Conservation (phyloP, 2,888 invertebrate genomes). For the Tortricodes alternella region DNA sequence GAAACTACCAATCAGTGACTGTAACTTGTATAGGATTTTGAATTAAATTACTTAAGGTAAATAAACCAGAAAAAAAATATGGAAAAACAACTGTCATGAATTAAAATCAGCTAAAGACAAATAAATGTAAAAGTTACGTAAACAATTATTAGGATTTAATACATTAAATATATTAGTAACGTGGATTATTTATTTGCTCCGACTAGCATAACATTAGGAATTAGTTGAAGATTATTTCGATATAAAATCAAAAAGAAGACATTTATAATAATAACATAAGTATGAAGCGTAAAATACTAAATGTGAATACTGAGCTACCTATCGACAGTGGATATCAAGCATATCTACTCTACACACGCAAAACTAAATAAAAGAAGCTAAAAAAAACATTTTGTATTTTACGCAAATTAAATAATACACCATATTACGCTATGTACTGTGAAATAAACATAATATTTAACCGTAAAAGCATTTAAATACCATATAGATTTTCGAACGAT, state of each 20-base stretch:
- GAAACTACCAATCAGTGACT: no score
- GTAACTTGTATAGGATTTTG: no score
- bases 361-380: slow-evolving; percentile 57
- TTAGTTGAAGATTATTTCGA: slow-evolving; percentile 47
- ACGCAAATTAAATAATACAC: slow-evolving; percentile 51
- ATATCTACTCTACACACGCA: slow-evolving; percentile 57
- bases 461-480: slow-evolving; percentile 20
- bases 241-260: slow-evolving; percentile 10
- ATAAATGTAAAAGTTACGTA: no score
- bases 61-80: no score
- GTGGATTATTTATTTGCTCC: slow-evolving; percentile 37
- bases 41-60: no score
- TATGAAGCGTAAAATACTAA: slow-evolving; percentile 62
- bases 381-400: slow-evolving; percentile 59
- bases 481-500: slow-evolving; percentile 52
- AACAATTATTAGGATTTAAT: neutral
- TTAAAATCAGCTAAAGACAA: no score
- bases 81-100: no score
- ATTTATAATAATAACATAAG: slow-evolving; percentile 11
- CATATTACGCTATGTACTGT: slow-evolving; percentile 36
- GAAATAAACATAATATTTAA: slow-evolving; percentile 8
- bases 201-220: slow-evolving; percentile 60
- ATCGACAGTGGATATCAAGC: slow-evolving; percentile 36
- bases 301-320: slow-evolving; percentile 39
- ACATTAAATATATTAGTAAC: slow-evolving; percentile 44